Evolutionary conservation across 2,888 invertebrate genomes (phyloP).

Genomic region (Tholera decimalis): DNA sequence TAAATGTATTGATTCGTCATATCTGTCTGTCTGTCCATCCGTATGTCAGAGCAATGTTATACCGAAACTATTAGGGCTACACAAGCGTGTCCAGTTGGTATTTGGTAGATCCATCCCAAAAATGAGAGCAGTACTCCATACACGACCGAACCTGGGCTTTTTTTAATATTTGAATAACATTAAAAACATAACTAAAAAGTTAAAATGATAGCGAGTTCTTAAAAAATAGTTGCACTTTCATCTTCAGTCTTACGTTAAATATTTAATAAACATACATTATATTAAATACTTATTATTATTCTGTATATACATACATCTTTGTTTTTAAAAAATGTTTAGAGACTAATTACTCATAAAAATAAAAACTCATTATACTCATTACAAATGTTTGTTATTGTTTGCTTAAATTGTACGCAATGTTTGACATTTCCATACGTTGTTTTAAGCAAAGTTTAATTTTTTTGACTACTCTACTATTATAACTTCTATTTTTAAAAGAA

Average conservation of each 20-base stretch:
- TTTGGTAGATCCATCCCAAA: too few relatives aligned
- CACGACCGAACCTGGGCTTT: too few relatives aligned
- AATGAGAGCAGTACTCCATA: too few relatives aligned
- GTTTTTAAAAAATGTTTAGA: slow-evolving; percentile 17
- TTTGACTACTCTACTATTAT: slow-evolving; percentile 40
- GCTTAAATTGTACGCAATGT: slow-evolving; percentile 49
- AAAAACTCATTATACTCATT: slow-evolving; percentile 50
- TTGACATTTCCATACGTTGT: slow-evolving; percentile 57
- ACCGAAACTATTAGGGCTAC: too few relatives aligned
- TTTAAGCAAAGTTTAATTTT: slow-evolving; percentile 48
- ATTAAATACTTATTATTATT: too few relatives aligned
- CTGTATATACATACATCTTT: too few relatives aligned
- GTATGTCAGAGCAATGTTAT: too few relatives aligned
- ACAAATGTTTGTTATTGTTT: slow-evolving; percentile 52
- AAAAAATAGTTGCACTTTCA: background rate
- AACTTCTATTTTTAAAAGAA: slow-evolving; percentile 26
- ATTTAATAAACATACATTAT: too few relatives aligned
- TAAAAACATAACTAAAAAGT: background rate
- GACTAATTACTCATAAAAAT: slow-evolving; percentile 34
- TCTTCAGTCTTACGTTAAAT: slow-evolving; percentile 20
- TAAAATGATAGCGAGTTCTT: background rate
- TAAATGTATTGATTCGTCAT: too few relatives aligned
- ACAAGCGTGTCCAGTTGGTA: too few relatives aligned
- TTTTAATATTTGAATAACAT: too few relatives aligned
- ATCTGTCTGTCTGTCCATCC: too few relatives aligned